phyloP scores from a whole-genome alignment of 2,797 vertebrate genomes.

The Leucoraja ocellata region DNA sequence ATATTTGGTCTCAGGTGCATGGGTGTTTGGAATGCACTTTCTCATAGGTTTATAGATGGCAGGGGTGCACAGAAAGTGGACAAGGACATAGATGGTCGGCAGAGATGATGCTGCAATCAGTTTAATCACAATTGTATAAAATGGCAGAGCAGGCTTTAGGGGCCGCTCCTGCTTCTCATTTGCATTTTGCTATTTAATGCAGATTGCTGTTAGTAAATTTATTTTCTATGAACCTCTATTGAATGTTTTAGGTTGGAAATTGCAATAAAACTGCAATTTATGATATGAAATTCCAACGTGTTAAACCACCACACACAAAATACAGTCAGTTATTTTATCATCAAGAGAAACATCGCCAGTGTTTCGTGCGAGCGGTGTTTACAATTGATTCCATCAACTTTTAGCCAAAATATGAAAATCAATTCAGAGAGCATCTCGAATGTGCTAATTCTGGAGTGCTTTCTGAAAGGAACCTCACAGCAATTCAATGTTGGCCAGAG shows the following conservation, averaged over 20 bases:
- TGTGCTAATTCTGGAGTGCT: not conserved
- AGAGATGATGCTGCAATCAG: not conserved
- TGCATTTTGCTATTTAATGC: not conserved
- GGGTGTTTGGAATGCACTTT: no score
- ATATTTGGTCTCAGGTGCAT: no score
- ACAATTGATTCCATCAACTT: not conserved
- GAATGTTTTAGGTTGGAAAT: not conserved
- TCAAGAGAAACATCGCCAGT: not conserved
- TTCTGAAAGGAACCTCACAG: not conserved
- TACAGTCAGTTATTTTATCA: not conserved
- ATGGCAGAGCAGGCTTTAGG: not conserved
- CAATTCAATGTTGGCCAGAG: slow-evolving; percentile 23
- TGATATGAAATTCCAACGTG: not conserved
- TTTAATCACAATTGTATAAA: not conserved
- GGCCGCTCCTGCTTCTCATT: not conserved
- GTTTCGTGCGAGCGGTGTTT: not conserved
- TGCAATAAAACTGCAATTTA: not conserved
- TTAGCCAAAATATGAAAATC: not conserved
- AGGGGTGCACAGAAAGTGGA: no score
- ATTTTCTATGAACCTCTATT: not conserved
- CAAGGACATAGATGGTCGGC: no score
- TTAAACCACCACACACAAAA: not conserved
- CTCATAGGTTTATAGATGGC: no score
- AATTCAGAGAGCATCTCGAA: not conserved
- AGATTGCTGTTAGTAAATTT: not conserved